phyloP scores from a whole-genome alignment of 2,888 invertebrate genomes.

The Orthosia incerta region DNA sequence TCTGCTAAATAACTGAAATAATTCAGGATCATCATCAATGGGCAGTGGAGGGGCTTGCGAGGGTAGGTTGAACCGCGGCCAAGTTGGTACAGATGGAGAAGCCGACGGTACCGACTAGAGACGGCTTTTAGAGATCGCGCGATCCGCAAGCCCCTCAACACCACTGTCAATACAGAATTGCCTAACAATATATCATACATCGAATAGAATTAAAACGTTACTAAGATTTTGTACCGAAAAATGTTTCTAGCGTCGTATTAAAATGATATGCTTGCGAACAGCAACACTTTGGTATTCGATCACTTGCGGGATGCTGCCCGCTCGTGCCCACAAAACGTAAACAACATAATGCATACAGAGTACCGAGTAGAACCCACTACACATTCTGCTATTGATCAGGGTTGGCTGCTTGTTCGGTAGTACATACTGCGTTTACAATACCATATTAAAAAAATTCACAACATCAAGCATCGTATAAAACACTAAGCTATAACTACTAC shows the following conservation, averaged over 20 bases:
- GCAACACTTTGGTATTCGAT: conserved; percentile 89
- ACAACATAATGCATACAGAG: conserved; percentile 71
- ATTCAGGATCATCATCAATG: conserved; percentile 83
- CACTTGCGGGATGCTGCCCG: conserved; percentile 82
- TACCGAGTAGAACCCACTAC: conserved; percentile 84
- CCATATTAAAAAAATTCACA: conserved; percentile 88
- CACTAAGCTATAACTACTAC: conserved; percentile 91
- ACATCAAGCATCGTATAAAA: conserved; percentile 91
- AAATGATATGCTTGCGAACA: conserved; percentile 90
- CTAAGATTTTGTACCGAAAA: conserved; percentile 89
- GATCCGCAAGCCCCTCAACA: conserved; percentile 75
- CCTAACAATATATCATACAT: conserved; percentile 88
- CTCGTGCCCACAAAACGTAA: conserved; percentile 76
- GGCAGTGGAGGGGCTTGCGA: conserved; percentile 73
- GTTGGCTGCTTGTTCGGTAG: conserved; percentile 86
- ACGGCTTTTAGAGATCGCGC: conserved; percentile 70
- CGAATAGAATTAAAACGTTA: conserved; percentile 88
- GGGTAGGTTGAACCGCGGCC: conserved; percentile 58
- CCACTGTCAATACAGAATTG: conserved; percentile 84
- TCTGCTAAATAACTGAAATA: conserved; percentile 90
- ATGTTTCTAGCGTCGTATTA: conserved; percentile 87
- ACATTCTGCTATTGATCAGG: conserved; percentile 87
- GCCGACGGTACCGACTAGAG: conserved; percentile 84
- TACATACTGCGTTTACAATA: conserved; percentile 79
- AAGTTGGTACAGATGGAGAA: conserved; percentile 64